Evolutionary conservation across 2,113 vertebrate genomes (phyloP).

Genomic region (Nestor notabilis): DNA sequence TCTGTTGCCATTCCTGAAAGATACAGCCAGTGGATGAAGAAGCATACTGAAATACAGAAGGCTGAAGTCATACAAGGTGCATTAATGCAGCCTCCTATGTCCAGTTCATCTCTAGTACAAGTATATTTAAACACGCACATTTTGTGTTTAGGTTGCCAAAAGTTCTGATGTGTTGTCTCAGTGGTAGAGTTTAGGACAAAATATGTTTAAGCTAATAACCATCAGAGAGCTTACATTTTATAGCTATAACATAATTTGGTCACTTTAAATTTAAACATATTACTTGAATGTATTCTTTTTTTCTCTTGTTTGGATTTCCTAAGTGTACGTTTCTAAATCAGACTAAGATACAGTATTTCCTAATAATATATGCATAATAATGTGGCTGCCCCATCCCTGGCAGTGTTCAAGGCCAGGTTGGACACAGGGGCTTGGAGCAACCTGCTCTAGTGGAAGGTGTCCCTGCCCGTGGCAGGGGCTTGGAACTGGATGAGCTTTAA

Average conservation of each 20-base stretch:
- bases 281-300: neutral
- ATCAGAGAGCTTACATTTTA: neutral
- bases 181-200: neutral
- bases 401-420: neutral
- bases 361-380: neutral
- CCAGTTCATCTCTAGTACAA: neutral
- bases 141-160: neutral
- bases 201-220: rapidly evolving
- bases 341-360: neutral
- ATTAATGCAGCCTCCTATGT: neutral
- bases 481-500: neutral
- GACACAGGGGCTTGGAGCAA: neutral
- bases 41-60: neutral
- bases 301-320: neutral
- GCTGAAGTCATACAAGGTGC: neutral
- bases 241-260: neutral
- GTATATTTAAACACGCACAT: no score
- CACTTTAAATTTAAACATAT: neutral
- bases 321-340: neutral
- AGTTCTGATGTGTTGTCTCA: neutral
- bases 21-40: neutral
- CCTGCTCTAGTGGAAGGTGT: no score
- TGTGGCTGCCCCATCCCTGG: neutral
- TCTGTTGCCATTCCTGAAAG: neutral
- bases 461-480: neutral